These are phyloP conservation scores for Danaus plexippus DNA, from an alignment of 1,140 invertebrate species.

Conservation along the genomic window DNA sequence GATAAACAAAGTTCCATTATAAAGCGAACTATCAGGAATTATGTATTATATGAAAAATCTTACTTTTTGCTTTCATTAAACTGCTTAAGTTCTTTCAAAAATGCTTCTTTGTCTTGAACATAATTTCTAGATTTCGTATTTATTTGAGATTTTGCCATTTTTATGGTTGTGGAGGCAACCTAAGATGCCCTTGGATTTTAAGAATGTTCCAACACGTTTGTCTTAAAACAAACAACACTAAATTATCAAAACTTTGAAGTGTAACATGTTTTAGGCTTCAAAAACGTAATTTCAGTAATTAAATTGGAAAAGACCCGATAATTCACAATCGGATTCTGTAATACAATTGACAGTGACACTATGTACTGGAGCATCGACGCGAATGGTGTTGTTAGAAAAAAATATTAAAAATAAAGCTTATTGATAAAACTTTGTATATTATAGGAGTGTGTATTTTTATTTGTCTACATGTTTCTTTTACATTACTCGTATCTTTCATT, in stretches of 20 bases:
- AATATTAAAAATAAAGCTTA: not conserved
- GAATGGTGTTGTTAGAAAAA: constrained; percentile 8
- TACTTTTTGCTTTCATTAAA: constrained; percentile 90
- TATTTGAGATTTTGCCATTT: constrained; percentile 66
- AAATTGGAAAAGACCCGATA: constrained; percentile 16
- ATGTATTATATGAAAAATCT: constrained; percentile 64
- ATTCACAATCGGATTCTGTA: constrained; percentile 15
- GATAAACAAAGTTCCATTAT: constrained; percentile 76
- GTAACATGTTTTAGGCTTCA: constrained; percentile 7
- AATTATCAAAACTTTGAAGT: too few species aligned
- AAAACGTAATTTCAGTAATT: constrained; percentile 3
- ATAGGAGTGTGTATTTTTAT: too few species aligned
- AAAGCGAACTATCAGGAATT: constrained; percentile 75
- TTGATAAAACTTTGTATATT: too few species aligned
- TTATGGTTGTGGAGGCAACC: constrained; percentile 16
- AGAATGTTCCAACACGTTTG: too few species aligned
- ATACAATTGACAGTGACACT: constrained; percentile 34
- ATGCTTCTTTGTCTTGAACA: constrained; percentile 76
- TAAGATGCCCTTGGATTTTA: too few species aligned
- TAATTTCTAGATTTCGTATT: constrained; percentile 61
- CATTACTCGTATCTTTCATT: too few species aligned
- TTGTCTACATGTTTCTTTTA: too few species aligned
- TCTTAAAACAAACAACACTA: too few species aligned
- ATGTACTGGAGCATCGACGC: constrained; percentile 11
- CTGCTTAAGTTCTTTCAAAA: constrained; percentile 84